phyloP scores from a whole-genome alignment of 1,140 invertebrate species.

The Achroia grisella region DNA sequence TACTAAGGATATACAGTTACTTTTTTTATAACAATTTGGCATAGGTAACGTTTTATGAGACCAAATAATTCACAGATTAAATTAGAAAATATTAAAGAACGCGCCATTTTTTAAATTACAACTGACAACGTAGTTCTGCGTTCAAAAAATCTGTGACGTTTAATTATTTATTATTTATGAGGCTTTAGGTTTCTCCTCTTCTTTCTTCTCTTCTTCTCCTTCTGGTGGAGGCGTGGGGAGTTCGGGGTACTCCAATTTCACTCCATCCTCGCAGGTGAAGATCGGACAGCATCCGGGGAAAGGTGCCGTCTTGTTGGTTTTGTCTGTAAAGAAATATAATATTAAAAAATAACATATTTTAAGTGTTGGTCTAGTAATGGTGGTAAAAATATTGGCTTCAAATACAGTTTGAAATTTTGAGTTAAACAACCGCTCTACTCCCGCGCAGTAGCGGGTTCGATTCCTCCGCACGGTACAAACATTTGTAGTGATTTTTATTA shows the following conservation, averaged over 20 bases:
- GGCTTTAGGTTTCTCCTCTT: constrained; percentile 65
- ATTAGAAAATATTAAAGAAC: constrained; percentile 2
- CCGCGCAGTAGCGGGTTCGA: too few species aligned
- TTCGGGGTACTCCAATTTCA: constrained; percentile 88
- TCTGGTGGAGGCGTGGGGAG: constrained; percentile 79
- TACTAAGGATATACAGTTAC: constrained; percentile 4
- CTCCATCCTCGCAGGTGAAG: constrained; percentile 89
- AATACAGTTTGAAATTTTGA: too few species aligned
- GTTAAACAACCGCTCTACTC: too few species aligned
- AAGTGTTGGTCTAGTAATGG: too few species aligned
- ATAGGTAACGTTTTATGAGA: constrained; percentile 36
- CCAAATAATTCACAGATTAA: constrained; percentile 22
- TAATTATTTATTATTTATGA: constrained; percentile 28
- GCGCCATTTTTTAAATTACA: neutral
- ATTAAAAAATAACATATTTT: too few species aligned
- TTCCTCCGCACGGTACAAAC: too few species aligned
- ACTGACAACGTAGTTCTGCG: neutral
- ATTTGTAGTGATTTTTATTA: too few species aligned
- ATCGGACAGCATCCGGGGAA: constrained; percentile 90
- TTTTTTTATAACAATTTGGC: constrained; percentile 18
- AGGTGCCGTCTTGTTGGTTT: constrained; percentile 89
- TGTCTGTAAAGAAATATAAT: constrained; percentile 75
- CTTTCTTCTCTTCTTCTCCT: constrained; percentile 49
- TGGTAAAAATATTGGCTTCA: too few species aligned
- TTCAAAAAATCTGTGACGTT: neutral